Base-by-base conservation (phyloP, 1,140 invertebrate species). In the Sarcophaga bullata region DNA sequence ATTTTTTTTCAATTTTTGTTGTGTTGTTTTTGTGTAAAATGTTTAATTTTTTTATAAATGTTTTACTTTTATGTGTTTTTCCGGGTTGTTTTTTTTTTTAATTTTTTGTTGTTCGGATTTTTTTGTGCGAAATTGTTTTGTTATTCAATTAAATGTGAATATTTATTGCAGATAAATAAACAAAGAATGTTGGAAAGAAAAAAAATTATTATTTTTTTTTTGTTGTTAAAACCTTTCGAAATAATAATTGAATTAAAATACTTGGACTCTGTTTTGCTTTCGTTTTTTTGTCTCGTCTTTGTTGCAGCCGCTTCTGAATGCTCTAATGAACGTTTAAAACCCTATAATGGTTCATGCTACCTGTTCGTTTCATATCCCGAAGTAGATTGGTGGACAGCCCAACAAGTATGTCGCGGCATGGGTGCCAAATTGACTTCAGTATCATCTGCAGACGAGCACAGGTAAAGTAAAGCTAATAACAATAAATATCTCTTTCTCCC, bases 351-450 rank as follows among this genome's bases (percentile, higher is more conserved):
- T 50, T 92, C 92, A 58, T 95, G 95, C 86, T 95, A 95, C 90
- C 91, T 95, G 1, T 92, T 95, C 85, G 93, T 94, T 9, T 93
- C 93, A 62, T 95, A 94, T 86, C 94, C 94, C 8, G 92, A 93
- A 87, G 94, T 94, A 1, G 94, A 93, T 2, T 95, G 94, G 94
- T 86, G 90, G 25, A 95, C 94, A 0, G 94, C 95, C 1, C 93
- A 93, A 82, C 93, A 95, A 89, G 93, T 95, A 7, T 96, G 95
- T 85, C 90, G 91, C 82, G 94, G 94, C 8, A 91, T 95, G 13
- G 93, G 91, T 83, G 92, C 92, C 83, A 91, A 93, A 82, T 88
- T 94, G 17, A 91, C 93, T 0, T 93, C 93, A 17, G 88, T 94
- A 73, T 87, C 93, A n/a, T 92, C 92, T 0, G 83, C 91, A 0